phyloP scores from a whole-genome alignment of 2,797 vertebrate genomes.

The Muscicapa comitata region DNA sequence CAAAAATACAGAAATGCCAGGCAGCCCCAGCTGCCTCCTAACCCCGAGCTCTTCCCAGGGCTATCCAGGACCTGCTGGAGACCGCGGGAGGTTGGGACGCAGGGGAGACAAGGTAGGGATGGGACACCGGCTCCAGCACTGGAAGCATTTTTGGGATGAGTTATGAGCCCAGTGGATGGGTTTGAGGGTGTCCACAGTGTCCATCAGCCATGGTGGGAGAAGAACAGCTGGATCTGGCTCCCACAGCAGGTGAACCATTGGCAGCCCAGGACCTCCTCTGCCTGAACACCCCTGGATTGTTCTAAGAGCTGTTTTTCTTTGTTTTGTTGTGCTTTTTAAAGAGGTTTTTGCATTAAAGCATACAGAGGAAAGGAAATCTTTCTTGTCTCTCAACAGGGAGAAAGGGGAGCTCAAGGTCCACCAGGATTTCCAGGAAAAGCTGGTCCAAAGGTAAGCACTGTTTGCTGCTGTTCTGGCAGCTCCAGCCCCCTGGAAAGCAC shows the following conservation, averaged over 20 bases:
- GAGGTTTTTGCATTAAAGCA: neutral
- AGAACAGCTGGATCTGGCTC: neutral
- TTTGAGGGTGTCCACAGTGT: neutral
- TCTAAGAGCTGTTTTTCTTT: neutral
- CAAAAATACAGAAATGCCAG: rapidly evolving
- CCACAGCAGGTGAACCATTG: rapidly evolving
- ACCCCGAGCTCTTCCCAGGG: constrained; percentile 68
- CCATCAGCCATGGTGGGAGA: neutral
- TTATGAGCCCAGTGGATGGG: neutral
- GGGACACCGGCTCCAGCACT: neutral
- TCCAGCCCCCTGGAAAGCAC: neutral
- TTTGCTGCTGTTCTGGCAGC: neutral
- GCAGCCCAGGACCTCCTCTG: neutral
- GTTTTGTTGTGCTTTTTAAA: neutral
- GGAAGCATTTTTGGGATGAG: neutral
- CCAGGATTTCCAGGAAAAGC: constrained; percentile 78
- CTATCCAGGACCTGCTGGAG: constrained; percentile 77
- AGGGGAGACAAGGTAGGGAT: constrained; percentile 79
- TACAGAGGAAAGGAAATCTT: neutral
- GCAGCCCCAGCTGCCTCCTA: neutral
- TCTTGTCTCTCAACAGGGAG: constrained; percentile 71
- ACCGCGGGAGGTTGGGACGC: constrained; percentile 78
- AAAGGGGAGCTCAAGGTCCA: constrained; percentile 76
- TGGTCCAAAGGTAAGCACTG: constrained; percentile 79
- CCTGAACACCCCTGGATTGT: neutral